A percentile compares a stretch with the other conserved stretches of the same genome.
phyloP scores from a whole-genome alignment of 2,113 vertebrate species.

The Campylomormyrus numenius region DNA sequence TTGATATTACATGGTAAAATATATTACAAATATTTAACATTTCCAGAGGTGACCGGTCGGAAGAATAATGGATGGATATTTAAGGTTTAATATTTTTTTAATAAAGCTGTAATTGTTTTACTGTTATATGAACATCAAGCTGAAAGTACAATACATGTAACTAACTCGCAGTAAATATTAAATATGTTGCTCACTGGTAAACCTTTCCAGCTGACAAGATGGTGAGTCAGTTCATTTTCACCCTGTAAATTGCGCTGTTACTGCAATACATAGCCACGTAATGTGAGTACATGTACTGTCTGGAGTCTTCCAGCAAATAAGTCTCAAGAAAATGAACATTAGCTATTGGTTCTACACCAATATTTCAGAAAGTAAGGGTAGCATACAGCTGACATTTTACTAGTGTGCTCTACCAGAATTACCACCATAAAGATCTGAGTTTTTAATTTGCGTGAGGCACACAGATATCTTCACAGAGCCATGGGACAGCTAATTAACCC shows the following conservation, averaged over 20 bases:
- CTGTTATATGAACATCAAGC: background rate
- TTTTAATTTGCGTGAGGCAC: background rate
- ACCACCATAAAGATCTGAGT: background rate
- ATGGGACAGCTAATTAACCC: background rate
- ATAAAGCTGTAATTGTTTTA: background rate
- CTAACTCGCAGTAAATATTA: background rate
- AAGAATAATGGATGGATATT: background rate
- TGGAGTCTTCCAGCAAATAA: background rate
- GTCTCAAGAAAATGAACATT: background rate
- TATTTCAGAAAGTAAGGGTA: background rate
- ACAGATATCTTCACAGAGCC: background rate
- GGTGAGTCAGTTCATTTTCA: background rate
- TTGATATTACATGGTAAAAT: background rate
- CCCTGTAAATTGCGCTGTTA: background rate
- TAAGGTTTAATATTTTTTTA: background rate
- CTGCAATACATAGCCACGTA: background rate
- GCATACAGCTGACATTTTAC: background rate
- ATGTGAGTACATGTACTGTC: background rate
- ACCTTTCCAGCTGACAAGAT: background rate
- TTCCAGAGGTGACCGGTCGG: background rate
- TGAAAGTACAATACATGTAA: background rate
- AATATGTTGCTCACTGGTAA: background rate
- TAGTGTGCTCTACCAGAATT: background rate
- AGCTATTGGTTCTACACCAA: background rate
- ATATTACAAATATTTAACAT: background rate